Conservation (phyloP, 1,140 invertebrate genomes). For the Psix sp. region DNA sequence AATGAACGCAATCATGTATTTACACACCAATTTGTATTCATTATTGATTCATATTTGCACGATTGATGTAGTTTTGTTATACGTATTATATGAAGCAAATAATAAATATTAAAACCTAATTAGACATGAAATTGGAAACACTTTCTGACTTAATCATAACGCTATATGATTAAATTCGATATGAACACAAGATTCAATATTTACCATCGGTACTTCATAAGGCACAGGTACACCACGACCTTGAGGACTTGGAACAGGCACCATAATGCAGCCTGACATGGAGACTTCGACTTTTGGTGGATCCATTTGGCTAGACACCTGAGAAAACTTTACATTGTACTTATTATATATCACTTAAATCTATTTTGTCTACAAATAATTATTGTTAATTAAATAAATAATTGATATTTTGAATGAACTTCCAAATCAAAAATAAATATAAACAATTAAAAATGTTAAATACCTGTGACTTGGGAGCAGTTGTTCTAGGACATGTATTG, state of each 20-base stretch:
- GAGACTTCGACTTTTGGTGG: constrained; percentile 79
- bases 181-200: too few relatives aligned
- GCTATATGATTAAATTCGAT: too few relatives aligned
- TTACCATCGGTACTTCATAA: constrained; percentile 84
- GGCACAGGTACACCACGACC: constrained; percentile 78
- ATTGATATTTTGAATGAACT: too few relatives aligned
- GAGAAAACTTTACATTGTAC: constrained; percentile 13
- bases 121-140: too few relatives aligned
- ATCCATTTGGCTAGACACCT: constrained; percentile 74
- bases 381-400: neutral
- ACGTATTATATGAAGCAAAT: too few relatives aligned
- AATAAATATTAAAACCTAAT: too few relatives aligned
- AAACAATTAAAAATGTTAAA: constrained; percentile 13
- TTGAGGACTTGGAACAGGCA: constrained; percentile 80
- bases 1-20: too few relatives aligned
- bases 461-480: constrained; percentile 69
- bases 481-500: constrained; percentile 66
- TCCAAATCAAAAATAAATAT: neutral
- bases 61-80: too few relatives aligned
- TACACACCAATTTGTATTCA: too few relatives aligned
- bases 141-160: too few relatives aligned
- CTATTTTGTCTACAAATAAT: neutral
- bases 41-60: too few relatives aligned
- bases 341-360: neutral
- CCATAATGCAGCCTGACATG: constrained; percentile 78